A percentile compares a stretch with the other conserved stretches of the same genome.
Conservation (phyloP, 2,113 vertebrate genomes). For the Crocuta crocuta region DNA sequence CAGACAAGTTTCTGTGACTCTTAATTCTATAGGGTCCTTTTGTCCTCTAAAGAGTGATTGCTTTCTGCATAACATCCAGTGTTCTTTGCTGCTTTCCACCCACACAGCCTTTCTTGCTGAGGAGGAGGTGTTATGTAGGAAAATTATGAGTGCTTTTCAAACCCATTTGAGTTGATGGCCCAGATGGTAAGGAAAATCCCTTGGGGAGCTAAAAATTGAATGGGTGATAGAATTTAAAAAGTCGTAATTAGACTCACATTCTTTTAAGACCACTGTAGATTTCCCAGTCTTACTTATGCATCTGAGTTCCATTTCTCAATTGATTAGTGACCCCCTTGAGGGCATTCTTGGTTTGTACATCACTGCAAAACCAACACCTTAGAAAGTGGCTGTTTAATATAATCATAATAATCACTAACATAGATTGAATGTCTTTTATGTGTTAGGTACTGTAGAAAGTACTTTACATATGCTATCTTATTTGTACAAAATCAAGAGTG, state of each 20-base stretch:
- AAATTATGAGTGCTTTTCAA: slow-evolving; percentile 52
- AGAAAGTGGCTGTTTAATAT: not conserved
- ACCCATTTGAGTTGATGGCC: not conserved
- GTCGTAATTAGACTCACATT: not conserved
- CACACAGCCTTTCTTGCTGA: slow-evolving; percentile 41
- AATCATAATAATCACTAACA: not conserved
- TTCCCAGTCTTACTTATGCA: not conserved
- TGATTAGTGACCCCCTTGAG: not conserved
- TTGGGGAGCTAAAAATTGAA: slow-evolving; percentile 29
- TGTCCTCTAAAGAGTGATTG: not conserved
- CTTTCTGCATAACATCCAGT: slow-evolving; percentile 18
- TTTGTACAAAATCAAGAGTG: not conserved
- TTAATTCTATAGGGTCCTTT: not conserved
- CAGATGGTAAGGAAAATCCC: slow-evolving; percentile 70
- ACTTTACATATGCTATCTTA: not conserved
- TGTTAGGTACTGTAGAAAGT: not conserved
- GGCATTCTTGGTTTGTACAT: not conserved
- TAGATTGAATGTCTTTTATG: not conserved
- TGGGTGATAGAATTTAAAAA: slow-evolving; percentile 5
- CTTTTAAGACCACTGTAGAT: not conserved
- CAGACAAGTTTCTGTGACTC: not conserved
- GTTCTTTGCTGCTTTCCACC: slow-evolving; percentile 42
- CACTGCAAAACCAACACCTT: not conserved
- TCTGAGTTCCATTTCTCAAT: not conserved
- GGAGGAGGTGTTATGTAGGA: slow-evolving; percentile 49